These are phyloP conservation scores for Paratilapia polleni DNA, from an alignment of 2,113 vertebrate genomes.

Conservation along the genomic window DNA sequence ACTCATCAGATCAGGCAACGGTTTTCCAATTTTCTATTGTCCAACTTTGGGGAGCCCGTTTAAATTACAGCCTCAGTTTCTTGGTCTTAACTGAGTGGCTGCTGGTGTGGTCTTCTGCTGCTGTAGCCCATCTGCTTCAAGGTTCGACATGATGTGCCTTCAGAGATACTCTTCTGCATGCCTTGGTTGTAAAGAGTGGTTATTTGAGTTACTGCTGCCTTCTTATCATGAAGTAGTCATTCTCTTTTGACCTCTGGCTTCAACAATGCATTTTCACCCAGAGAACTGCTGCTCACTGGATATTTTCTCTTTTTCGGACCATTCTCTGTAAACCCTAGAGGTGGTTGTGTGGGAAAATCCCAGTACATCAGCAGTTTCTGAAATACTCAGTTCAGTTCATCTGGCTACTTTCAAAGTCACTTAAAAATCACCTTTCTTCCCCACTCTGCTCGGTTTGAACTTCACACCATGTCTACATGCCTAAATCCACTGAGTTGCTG, in stretches of 20 bases:
- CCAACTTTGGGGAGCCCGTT: not conserved
- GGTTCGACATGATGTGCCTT: not conserved
- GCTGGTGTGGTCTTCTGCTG: not conserved
- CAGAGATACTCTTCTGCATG: not conserved
- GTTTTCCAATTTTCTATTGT: not conserved
- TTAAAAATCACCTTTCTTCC: not conserved
- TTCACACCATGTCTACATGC: not conserved
- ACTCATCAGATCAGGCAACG: not conserved
- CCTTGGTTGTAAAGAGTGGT: not conserved
- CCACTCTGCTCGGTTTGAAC: not conserved
- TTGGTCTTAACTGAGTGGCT: not conserved
- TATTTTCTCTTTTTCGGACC: not conserved
- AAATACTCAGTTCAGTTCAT: not conserved
- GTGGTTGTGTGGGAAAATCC: not conserved
- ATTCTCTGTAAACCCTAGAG: not conserved
- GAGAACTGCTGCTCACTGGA: not conserved
- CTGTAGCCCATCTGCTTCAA: not conserved
- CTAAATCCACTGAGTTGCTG: not conserved
- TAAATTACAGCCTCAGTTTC: not conserved
- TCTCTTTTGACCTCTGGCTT: accelerated
- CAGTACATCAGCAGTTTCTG: not conserved
- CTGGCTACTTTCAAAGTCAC: not conserved
- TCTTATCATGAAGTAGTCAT: not conserved
- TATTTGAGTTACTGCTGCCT: not conserved
- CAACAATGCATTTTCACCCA: not conserved